These are phyloP conservation scores for Calliphora vicina DNA, from an alignment of 1,140 invertebrate genomes.

Conservation along the genomic window DNA sequence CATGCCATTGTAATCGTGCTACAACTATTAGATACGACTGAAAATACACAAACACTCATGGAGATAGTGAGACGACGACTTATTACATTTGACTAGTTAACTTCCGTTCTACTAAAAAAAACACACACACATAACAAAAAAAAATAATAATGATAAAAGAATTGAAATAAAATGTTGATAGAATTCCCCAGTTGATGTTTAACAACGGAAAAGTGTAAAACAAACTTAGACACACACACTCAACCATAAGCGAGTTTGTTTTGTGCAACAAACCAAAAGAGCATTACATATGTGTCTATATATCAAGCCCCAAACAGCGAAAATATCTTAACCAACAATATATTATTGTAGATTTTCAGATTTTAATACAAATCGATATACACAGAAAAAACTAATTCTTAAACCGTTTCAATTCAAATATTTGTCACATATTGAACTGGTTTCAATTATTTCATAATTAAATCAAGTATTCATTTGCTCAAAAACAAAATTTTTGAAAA, in stretches of 20 bases:
- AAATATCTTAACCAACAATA: too few relatives aligned
- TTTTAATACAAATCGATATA: too few relatives aligned
- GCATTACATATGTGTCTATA: not conserved
- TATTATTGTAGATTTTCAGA: too few relatives aligned
- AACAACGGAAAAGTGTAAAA: not conserved
- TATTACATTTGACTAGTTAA: not conserved
- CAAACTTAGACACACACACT: not conserved
- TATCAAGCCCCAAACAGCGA: too few relatives aligned
- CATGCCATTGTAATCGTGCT: not conserved
- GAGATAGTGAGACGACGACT: not conserved
- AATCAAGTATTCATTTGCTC: too few relatives aligned
- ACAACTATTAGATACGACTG: too few relatives aligned
- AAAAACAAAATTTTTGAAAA: too few relatives aligned
- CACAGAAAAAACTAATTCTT: too few relatives aligned
- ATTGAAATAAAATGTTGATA: constrained; percentile 1
- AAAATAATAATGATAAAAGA: not conserved
- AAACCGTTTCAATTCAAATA: too few relatives aligned
- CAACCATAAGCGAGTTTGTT: not conserved
- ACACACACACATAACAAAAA: not conserved
- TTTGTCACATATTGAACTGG: too few relatives aligned
- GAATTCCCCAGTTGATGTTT: not conserved
- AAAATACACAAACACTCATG: not conserved
- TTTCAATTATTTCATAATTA: too few relatives aligned
- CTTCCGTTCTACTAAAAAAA: constrained; percentile 15
- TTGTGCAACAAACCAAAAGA: not conserved